Evolutionary conservation across 2,113 vertebrate species (phyloP).

Genomic region (Limnothrissa miodon): DNA sequence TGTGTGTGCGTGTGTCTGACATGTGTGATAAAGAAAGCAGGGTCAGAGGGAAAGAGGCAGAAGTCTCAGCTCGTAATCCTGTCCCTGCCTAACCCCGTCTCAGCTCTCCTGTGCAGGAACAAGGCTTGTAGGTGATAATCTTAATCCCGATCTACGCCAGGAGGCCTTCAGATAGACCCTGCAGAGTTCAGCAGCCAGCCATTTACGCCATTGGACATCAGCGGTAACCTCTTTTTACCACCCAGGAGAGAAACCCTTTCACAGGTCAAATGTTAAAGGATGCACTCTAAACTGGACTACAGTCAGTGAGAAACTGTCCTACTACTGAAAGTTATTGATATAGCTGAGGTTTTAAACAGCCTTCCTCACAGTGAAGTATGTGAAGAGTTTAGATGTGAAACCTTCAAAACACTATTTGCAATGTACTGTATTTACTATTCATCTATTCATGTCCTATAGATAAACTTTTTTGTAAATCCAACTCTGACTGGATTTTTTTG

Average conservation of each 20-base stretch:
- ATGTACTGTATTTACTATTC: too few species aligned
- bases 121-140: slow-evolving; percentile 44
- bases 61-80: slow-evolving; percentile 42
- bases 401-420: too few species aligned
- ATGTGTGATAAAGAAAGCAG: slow-evolving; percentile 7
- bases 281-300: not conserved
- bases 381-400: too few species aligned
- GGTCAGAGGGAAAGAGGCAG: slow-evolving; percentile 23
- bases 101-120: not conserved
- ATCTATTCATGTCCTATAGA: too few species aligned
- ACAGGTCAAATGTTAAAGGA: not conserved
- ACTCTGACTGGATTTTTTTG: too few species aligned
- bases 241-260: not conserved
- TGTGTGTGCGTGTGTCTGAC: not conserved
- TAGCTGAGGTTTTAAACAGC: not conserved
- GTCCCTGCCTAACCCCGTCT: slow-evolving; percentile 33
- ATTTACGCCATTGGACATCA: not conserved
- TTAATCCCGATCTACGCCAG: slow-evolving; percentile 39
- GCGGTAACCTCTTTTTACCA: not conserved
- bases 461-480: too few species aligned
- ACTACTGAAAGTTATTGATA: not conserved
- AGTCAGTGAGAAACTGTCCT: not conserved
- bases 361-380: not conserved
- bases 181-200: not conserved
- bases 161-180: slow-evolving; percentile 32